Conservation (phyloP, 35 echinoderm and acorn worm genomes). For the Heliocidaris tuberculata region DNA sequence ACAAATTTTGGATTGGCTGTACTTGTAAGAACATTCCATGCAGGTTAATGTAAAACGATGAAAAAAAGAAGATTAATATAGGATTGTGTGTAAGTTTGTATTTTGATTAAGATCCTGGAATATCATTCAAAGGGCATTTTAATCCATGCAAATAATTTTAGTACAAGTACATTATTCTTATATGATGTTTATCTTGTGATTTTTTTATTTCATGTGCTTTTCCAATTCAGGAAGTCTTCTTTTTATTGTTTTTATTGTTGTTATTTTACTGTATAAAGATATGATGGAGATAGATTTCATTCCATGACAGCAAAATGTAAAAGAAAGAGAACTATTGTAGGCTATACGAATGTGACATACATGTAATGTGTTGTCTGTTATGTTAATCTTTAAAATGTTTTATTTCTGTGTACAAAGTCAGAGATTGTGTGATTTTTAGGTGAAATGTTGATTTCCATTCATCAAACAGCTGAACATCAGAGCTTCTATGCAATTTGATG, state of each 20-base stretch:
- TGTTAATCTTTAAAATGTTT: neutral
- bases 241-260: too few species aligned
- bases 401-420: neutral
- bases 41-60: too few species aligned
- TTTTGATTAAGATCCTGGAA: too few species aligned
- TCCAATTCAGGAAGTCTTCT: neutral
- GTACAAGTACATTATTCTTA: too few species aligned
- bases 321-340: neutral
- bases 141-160: too few species aligned
- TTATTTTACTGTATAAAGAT: neutral
- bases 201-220: neutral
- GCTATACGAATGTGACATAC: neutral
- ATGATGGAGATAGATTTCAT: neutral
- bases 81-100: too few species aligned
- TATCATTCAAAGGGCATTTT: too few species aligned
- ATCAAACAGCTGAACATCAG: neutral
- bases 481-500: conserved; percentile 3
- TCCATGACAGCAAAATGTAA: neutral
- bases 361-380: neutral
- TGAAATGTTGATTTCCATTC: neutral
- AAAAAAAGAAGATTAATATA: too few species aligned
- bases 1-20: too few species aligned
- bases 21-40: too few species aligned
- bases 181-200: neutral
- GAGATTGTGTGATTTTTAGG: neutral